These are phyloP conservation scores for Pyrrhosoma nymphula DNA, from an alignment of 2,888 invertebrate species.

Conservation along the genomic window DNA sequence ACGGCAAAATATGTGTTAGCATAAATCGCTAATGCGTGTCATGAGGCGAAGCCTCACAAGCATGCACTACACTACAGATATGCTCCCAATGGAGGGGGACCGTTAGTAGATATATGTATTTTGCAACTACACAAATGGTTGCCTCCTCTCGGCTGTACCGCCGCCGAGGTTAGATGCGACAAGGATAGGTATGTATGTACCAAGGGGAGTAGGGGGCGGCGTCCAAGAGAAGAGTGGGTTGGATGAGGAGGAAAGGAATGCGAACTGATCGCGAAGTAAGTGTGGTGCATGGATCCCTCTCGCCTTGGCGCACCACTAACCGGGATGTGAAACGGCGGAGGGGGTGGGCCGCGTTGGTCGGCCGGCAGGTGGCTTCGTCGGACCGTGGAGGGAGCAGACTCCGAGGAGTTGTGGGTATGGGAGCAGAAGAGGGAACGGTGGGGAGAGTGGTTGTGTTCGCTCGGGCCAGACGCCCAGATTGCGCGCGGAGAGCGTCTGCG, in stretches of 20 bases:
- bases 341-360: background rate
- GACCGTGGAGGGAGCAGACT: conserved; percentile 52
- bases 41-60: too few species aligned
- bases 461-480: conserved; percentile 1
- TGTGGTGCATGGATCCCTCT: background rate
- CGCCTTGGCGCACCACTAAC: background rate
- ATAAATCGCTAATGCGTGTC: too few species aligned
- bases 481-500: background rate
- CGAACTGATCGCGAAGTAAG: background rate
- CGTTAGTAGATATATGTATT: too few species aligned
- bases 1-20: too few species aligned
- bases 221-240: too few species aligned
- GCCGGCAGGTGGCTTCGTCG: conserved; percentile 56
- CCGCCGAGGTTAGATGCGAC: too few species aligned
- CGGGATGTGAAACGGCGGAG: background rate
- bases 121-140: too few species aligned
- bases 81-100: too few species aligned
- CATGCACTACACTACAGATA: too few species aligned
- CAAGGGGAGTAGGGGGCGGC: background rate
- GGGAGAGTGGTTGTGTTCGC: background rate
- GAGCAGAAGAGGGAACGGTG: background rate
- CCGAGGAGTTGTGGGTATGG: background rate
- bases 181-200: too few species aligned
- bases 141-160: too few species aligned
- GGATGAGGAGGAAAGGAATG: background rate